A percentile compares a stretch with the other conserved stretches of the same genome.
phyloP scores from a whole-genome alignment of 2,113 vertebrate genomes.

The Hipposideros armiger region DNA sequence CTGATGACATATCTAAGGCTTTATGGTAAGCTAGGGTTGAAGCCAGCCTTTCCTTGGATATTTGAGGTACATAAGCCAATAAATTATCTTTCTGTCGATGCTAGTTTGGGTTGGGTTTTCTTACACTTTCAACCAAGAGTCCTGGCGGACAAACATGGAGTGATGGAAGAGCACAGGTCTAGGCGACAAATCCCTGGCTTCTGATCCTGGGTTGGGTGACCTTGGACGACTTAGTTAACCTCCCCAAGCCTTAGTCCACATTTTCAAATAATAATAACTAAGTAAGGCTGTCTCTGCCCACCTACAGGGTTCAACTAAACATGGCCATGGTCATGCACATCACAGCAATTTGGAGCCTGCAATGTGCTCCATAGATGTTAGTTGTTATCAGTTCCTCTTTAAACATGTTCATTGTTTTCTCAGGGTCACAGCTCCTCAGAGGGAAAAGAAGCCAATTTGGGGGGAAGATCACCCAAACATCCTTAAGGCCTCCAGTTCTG shows the following conservation, averaged over 20 bases:
- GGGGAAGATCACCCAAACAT: not conserved
- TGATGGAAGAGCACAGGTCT: not conserved
- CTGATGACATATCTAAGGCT: not conserved
- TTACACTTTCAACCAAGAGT: not conserved
- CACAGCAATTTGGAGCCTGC: not conserved
- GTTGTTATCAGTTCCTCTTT: not conserved
- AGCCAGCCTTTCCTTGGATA: not conserved
- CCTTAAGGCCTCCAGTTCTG: not conserved
- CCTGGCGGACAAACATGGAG: not conserved
- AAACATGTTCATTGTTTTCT: not conserved
- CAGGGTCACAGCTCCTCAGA: not conserved
- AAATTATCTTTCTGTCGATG: not conserved
- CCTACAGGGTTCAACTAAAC: not conserved
- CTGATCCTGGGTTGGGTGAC: not conserved
- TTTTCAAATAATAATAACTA: not conserved
- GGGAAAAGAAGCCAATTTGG: not conserved
- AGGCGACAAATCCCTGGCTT: not conserved
- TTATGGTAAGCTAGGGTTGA: not conserved
- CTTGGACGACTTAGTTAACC: not conserved
- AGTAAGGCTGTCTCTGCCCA: not conserved
- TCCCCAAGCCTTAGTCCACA: not conserved
- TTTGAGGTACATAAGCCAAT: not conserved
- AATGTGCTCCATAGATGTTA: not conserved
- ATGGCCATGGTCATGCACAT: not conserved
- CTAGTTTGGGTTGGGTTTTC: not conserved